Base-by-base conservation (phyloP, 2,888 invertebrate species). In the Penaeus monodon region DNA sequence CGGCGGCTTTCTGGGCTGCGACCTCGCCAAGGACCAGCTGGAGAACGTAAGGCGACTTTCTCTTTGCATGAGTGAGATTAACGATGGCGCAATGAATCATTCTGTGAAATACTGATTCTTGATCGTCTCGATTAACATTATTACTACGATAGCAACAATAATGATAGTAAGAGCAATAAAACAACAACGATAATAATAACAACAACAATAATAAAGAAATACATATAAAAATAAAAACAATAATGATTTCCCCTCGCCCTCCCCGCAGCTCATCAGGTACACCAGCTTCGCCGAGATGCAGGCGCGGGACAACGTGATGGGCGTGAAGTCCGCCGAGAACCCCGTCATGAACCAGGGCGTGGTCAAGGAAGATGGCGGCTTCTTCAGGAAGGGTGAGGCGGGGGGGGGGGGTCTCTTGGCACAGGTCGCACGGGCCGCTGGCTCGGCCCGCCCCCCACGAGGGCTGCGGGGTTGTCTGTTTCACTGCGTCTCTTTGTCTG, bases 221-320 rank as follows among this genome's bases (percentile, higher is more conserved):
- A 10, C 49, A 14, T 6, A 44, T 44, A 44, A 44, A 44, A 44
- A 44, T 38, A 44, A 44, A 8, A 44, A 44, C 10, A 44, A 44
- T 44, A 57, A 57, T 57, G 3, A 17, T 17, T 49, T 57, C 44
- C 7, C 44, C n/a, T 44, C 27, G 0, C 8, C 3, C 27, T 27
- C 22, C 22, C 57, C 64, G 8, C 85, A 89, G 89, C 68, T 89
- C 6, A 64, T 81, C n/a, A 78, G 85, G 65, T 68, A 89, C 85
- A 89, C 88, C 49, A 89, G 87, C 63, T 89, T 88, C 78, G 73
- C 44, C 4, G 88, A 87, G 70, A 89, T 89, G 89, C 81, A 88
- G 74, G 68, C 73, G n/a, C 78, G 89, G 2, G 70, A 83, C 68
- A 29, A 22, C 38, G 6, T 84, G 1, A 8, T 79, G 22, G 74